Evolutionary conservation across 2,888 invertebrate species (phyloP), one percentile per base, ranked within the genome.

Genomic region (Penaeus monodon): DNA sequence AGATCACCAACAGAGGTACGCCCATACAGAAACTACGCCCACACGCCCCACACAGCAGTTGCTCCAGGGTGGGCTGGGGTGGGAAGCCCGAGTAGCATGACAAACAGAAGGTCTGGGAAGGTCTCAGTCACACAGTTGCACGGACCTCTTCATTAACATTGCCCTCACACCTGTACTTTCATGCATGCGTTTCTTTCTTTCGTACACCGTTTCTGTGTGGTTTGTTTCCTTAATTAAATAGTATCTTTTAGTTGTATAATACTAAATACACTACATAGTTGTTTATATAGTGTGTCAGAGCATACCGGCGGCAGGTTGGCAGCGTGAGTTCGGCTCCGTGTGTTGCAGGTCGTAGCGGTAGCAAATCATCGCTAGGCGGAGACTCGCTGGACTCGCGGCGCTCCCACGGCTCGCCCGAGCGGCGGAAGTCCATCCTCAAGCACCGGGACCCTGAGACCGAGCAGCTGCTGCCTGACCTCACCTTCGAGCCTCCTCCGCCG

Each of bases 371-470:
- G 79, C 85, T 90, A 84, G 86, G 88, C 81, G 89, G 88, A 57
- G 88, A 88, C 49, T 81, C 85, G 20, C 80, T 82, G 63, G 89
- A 90, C 76, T 85, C 87, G 64, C 88, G 86, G 68, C 89, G 89
- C 29, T 84, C 89, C 33, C 87, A 82, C 74, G 85, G 85, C 82
- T 88, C 88, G 27, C 89, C 90, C 10, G 90, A 90, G 87, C 74
- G 88, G 77, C 88, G 88, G 33, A 90, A 90, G 80, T 89, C 89
- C 65, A 90, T 90, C 86, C 81, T 90, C 64, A 90, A 90, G 84
- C 88, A 90, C 86, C 86, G 88, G 66, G 90, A 90, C 84, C 90
- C 90, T 17, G 90, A 90, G 86, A 88, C 90, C 14, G 90, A 90
- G 82, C 89, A 90, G 86, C 86, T 90, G 77, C 87, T 90, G 70